Conservation (phyloP, 2,797 vertebrate species). For the Taenioides sp. region DNA sequence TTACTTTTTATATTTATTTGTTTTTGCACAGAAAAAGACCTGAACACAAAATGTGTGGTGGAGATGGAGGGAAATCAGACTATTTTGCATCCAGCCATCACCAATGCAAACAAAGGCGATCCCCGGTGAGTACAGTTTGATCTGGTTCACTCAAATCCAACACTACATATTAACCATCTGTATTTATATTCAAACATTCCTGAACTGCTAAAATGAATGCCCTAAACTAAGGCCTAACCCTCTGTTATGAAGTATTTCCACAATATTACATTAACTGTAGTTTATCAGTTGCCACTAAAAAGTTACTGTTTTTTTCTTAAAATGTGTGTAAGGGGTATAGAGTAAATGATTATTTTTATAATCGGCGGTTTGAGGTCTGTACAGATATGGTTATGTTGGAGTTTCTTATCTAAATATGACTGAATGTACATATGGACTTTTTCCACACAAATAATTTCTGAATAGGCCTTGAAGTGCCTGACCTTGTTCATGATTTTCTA, state of each 20-base stretch:
- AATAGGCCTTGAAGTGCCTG: background rate
- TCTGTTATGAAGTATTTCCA: no score
- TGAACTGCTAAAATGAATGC: background rate
- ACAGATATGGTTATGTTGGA: background rate
- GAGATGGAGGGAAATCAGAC: slow-evolving; percentile 80
- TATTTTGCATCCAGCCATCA: slow-evolving; percentile 69
- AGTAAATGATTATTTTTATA: background rate
- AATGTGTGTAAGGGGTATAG: no score
- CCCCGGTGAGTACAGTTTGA: slow-evolving; percentile 62
- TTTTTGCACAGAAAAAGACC: slow-evolving; percentile 68
- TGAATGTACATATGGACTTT: background rate
- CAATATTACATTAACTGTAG: background rate
- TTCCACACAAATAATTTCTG: background rate
- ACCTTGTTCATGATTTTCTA: background rate
- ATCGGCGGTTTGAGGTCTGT: background rate
- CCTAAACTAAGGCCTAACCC: no score
- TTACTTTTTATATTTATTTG: background rate
- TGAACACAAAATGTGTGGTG: slow-evolving; percentile 80
- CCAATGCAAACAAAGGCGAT: slow-evolving; percentile 70
- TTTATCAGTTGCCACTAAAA: background rate
- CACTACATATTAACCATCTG: background rate
- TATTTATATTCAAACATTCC: background rate
- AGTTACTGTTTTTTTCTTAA: no score
- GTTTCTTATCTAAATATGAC: background rate
- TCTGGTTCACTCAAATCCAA: background rate